Base-by-base conservation (phyloP, 2,888 invertebrate species). In the Drosophila testacea region DNA sequence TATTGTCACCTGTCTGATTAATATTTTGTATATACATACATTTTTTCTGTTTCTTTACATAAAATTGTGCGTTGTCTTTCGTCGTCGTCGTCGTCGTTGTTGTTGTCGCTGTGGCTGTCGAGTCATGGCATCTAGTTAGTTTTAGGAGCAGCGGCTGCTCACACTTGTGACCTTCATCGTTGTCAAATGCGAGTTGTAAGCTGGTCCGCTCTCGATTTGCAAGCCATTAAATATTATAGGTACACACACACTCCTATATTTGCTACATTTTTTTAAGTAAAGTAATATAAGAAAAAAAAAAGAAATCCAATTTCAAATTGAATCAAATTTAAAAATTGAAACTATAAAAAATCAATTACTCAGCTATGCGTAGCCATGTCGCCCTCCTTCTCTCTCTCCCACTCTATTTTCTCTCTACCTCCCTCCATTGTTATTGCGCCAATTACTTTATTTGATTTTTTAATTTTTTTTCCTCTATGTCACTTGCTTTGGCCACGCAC, bases 1-100 rank as follows among this genome's bases (percentile, higher is more conserved):
- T 87, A 82, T 88, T 84, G 83, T 87, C 85, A 87, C 85, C 88
- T 85, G 88, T 88, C 83, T 66, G 85, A 82, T 87, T 87, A 86
- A 83, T 83, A 82, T 82, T 79, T 74, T 83, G 65, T 77, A 32
- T 28, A 61, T 22, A 22, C 22, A 22, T 22, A 16, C 48, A 22
- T n/a, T 51, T 54, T 61, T 48, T 59, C 32, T 74, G 27, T 69
- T 65, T 75, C 69, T 80, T 71, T 60, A 52, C 72, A 68, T 72
- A 36, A 61, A 68, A 75, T 74, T 77, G 82, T 82, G 82, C 87
- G 86, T 78, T 79, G 54, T 60, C 30, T 60, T 36, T 47, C 41
- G 63, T 48, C 11, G 55, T 16, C 30, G 41, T 27, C 1, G 36
- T 16, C 16, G 41, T 27, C 1, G 36, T 16, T 1, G 16, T 28